Evolutionary conservation across 2,888 invertebrate species (phyloP), one percentile per base, ranked within the genome.

Genomic region (Ischnus inquisitorius): DNA sequence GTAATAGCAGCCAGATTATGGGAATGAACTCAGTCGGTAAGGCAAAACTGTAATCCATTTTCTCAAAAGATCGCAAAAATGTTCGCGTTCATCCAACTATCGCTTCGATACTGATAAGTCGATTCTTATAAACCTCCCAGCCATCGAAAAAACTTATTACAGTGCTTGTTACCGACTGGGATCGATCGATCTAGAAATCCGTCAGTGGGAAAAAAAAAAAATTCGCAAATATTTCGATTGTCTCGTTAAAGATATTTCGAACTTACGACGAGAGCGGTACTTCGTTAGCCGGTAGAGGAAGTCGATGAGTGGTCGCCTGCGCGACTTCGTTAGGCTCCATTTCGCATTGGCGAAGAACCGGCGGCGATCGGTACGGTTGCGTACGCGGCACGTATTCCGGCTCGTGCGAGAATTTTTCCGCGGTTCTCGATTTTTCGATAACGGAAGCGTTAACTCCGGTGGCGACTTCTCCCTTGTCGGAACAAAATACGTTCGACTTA

Each of bases 191-290:
- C n/a, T n/a, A n/a, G n/a, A n/a, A n/a, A n/a, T n/a, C n/a, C n/a
- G n/a, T n/a, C n/a, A n/a, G n/a, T n/a, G n/a, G n/a, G n/a, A n/a
- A n/a, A n/a, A n/a, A n/a, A n/a, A 10, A 22, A 54, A 3, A 2
- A 19, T 19, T 12, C 54, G 54, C 8, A 51, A 51, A 51, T 6
- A 6, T 16, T 51, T n/a, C 51, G 51, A n/a, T 51, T 0, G 16
- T 16, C 51, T 51, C 16, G 16, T 48, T 48, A 48, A 22, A 22
- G 19, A 19, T 54, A 81, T 74, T 69, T 43, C 16, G 62, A 51
- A 89, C 92, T 90, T 84, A 93, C 93, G 91, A 90, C 6, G 93
- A 88, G 5, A 93, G 90, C 8, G 92, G 92, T 25, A 93, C 90
- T 85, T 93, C 91, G 28, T 89, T 88, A 6, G 88, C 69, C 39